A percentile compares a stretch with the other conserved stretches of the same genome.
These are phyloP conservation scores for Prosopocoilus inquinatus DNA, from an alignment of 2,888 invertebrate genomes.

Conservation along the genomic window DNA sequence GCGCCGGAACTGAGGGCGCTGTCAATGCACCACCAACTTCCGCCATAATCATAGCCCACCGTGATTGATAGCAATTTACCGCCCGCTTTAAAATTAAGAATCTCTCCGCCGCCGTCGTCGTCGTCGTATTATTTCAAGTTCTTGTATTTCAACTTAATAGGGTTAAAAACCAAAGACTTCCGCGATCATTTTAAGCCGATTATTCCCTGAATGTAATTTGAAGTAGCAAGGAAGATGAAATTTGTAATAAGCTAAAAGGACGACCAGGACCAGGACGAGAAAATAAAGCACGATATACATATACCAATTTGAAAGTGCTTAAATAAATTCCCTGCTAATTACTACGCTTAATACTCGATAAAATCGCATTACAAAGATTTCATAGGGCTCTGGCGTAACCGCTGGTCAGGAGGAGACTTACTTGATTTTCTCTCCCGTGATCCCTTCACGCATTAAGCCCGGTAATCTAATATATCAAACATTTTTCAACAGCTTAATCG, in stretches of 20 bases:
- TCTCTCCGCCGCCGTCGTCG: too few relatives aligned
- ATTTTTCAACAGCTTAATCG: slow-evolving; percentile 50
- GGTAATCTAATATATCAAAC: slow-evolving; percentile 43
- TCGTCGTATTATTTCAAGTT: too few relatives aligned
- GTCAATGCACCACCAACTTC: slow-evolving; percentile 37
- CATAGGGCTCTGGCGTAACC: neutral
- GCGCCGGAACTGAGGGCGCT: slow-evolving; percentile 32
- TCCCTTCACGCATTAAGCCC: slow-evolving; percentile 24
- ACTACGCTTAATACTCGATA: slow-evolving; percentile 7
- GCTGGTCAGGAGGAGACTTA: slow-evolving; percentile 13
- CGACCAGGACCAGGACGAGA: too few relatives aligned
- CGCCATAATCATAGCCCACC: slow-evolving; percentile 30
- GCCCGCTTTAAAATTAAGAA: slow-evolving; percentile 28
- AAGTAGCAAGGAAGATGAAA: too few relatives aligned
- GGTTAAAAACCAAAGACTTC: neutral
- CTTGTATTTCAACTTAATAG: neutral
- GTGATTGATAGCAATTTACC: slow-evolving; percentile 40
- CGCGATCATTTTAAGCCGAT: slow-evolving; percentile 9
- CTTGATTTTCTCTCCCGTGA: slow-evolving; percentile 13
- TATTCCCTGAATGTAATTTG: neutral
- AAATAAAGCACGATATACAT: neutral
- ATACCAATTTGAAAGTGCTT: neutral
- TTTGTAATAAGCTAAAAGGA: too few relatives aligned
- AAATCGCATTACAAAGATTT: too few relatives aligned
- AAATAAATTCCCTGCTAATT: neutral